These are phyloP conservation scores for Sebastes itinus DNA, from an alignment of 2,797 vertebrate species.

Conservation along the genomic window DNA sequence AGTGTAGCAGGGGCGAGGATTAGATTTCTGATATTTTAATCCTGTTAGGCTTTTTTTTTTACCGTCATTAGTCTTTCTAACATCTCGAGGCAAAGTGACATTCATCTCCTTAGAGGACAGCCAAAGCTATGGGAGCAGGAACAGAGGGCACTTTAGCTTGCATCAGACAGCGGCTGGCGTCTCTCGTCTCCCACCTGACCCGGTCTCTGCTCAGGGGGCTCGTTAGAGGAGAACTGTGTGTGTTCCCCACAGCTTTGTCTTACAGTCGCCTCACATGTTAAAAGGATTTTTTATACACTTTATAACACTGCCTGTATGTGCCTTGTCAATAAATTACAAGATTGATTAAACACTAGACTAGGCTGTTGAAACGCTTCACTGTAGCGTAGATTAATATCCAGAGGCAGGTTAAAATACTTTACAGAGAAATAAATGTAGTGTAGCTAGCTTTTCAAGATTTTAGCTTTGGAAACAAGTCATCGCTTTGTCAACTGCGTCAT, in stretches of 20 bases:
- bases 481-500: neutral
- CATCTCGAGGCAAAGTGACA: constrained; percentile 21
- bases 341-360: neutral
- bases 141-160: constrained; percentile 13
- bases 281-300: neutral
- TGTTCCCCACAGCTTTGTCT: constrained; percentile 18
- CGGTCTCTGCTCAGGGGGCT: constrained; percentile 37
- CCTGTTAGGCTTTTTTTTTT: constrained; percentile 14
- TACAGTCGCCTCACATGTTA: constrained; percentile 9
- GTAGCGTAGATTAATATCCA: neutral
- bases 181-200: constrained; percentile 46
- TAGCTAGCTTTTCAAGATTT: neutral
- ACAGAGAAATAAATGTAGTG: neutral
- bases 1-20: constrained; percentile 1
- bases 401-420: neutral
- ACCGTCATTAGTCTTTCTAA: constrained; percentile 20
- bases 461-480: neutral
- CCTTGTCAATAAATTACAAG: neutral
- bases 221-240: constrained; percentile 40
- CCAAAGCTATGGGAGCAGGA: constrained; percentile 25
- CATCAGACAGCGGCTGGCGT: constrained; percentile 26
- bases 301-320: neutral
- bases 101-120: constrained; percentile 48
- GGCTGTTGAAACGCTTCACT: neutral
- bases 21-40: constrained; percentile 60